phyloP scores from a whole-genome alignment of 2,888 invertebrate genomes.

The Parthenolecanium corni region DNA sequence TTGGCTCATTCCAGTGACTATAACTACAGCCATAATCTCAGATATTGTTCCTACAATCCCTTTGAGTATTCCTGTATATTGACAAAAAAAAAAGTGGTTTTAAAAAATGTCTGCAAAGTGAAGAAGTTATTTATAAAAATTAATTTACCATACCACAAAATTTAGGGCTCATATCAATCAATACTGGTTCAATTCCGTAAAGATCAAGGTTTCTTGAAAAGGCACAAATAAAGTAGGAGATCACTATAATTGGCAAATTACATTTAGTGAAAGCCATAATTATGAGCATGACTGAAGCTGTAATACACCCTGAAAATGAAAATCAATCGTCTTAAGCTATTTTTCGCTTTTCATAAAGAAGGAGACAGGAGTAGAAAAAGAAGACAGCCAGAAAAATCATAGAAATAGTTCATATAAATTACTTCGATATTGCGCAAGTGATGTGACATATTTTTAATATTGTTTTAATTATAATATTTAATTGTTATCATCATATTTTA shows the following conservation, averaged over 20 bases:
- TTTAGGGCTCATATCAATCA: slow-evolving; percentile 8
- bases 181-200: background rate
- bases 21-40: background rate
- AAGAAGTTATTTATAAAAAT: background rate
- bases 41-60: background rate
- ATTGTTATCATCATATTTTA: too few relatives aligned
- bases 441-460: too few relatives aligned
- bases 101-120: background rate
- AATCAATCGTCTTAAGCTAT: too few relatives aligned
- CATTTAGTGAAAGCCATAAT: slow-evolving; percentile 4
- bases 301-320: background rate
- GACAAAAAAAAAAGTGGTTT: background rate
- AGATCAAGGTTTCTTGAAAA: background rate
- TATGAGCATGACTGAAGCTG: background rate
- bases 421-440: too few relatives aligned
- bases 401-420: too few relatives aligned
- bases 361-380: too few relatives aligned
- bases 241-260: background rate
- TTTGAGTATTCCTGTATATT: background rate
- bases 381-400: too few relatives aligned
- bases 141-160: background rate
- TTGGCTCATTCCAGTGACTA: background rate
- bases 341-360: too few relatives aligned
- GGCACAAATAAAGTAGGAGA: background rate
- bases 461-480: too few relatives aligned